Percentiles rank a stretch among this genome's conserved stretches.
Evolutionary conservation across 2,888 invertebrate species (phyloP).

Genomic region (Scelioninae gen. 2): DNA sequence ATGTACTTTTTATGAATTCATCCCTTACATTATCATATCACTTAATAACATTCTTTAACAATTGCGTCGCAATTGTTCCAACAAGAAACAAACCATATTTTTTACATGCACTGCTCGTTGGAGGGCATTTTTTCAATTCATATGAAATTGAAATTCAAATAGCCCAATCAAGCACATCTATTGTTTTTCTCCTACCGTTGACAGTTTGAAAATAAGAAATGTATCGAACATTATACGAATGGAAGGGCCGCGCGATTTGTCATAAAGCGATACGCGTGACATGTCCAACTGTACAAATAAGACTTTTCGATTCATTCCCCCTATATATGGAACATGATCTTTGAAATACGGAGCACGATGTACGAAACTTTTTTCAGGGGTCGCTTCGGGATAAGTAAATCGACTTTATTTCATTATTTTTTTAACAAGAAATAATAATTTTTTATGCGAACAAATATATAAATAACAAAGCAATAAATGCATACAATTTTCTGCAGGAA

Average conservation of each 20-base stretch:
- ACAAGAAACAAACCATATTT: too few relatives aligned
- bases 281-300: constrained; percentile 58
- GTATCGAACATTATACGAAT: constrained; percentile 37
- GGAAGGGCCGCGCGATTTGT: constrained; percentile 51
- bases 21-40: too few relatives aligned
- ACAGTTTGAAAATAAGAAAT: constrained; percentile 51
- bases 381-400: constrained; percentile 6
- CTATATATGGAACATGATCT: constrained; percentile 43
- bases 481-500: too few relatives aligned
- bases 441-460: too few relatives aligned
- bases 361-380: constrained; percentile 34
- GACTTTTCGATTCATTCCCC: constrained; percentile 49
- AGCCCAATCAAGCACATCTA: constrained; percentile 47
- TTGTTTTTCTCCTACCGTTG: constrained; percentile 53
- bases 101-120: constrained; percentile 8
- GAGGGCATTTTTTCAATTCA: constrained; percentile 28
- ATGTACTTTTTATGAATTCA: too few relatives aligned
- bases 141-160: constrained; percentile 52
- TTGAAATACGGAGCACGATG: constrained; percentile 34
- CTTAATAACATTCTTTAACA: too few relatives aligned
- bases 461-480: too few relatives aligned
- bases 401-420: too few relatives aligned
- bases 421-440: too few relatives aligned
- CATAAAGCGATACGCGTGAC: constrained; percentile 51
- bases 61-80: too few relatives aligned